Evolutionary conservation across 2,113 vertebrate genomes (phyloP).

Genomic region (Trematomus loennbergii): DNA sequence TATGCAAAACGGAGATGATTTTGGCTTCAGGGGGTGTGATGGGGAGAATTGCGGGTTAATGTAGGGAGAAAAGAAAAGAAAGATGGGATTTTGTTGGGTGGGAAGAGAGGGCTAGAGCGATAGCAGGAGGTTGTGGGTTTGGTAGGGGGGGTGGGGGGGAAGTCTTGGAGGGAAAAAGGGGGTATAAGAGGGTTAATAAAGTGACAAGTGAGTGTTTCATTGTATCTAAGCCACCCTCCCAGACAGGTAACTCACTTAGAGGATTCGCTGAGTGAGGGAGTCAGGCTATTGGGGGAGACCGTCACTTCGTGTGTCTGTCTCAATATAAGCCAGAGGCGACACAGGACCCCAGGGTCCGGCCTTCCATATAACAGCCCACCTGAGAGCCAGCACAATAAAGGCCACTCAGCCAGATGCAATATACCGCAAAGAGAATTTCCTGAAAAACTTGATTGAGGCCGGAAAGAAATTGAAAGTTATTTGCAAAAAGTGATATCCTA

Average conservation of each 20-base stretch:
- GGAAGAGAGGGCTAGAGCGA: conserved; percentile 52
- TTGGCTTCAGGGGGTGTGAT: conserved; percentile 76
- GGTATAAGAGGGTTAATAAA: conserved; percentile 82
- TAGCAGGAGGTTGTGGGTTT: conserved; percentile 52
- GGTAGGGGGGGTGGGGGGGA: conserved; percentile 11
- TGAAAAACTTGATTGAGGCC: conserved; percentile 76
- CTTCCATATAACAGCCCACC: conserved; percentile 76
- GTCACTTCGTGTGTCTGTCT: conserved; percentile 79
- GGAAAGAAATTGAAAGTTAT: conserved; percentile 81
- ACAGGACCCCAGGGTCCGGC: conserved; percentile 72
- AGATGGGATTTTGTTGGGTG: conserved; percentile 55
- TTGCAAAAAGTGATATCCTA: conserved; percentile 78
- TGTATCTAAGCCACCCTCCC: conserved; percentile 79
- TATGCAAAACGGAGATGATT: conserved; percentile 82
- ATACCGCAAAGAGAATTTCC: conserved; percentile 76
- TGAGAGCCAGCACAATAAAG: conserved; percentile 79
- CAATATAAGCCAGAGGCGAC: conserved; percentile 80
- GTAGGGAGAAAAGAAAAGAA: conserved; percentile 71
- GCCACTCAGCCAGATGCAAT: conserved; percentile 76
- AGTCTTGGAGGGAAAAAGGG: conserved; percentile 16
- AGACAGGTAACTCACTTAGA: conserved; percentile 84
- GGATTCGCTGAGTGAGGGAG: conserved; percentile 76
- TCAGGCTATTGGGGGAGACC: conserved; percentile 71
- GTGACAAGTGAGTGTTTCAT: conserved; percentile 84
- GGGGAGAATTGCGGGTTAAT: conserved; percentile 74